Conservation (phyloP, 2,888 invertebrate species). For the Parthenolecanium corni region DNA sequence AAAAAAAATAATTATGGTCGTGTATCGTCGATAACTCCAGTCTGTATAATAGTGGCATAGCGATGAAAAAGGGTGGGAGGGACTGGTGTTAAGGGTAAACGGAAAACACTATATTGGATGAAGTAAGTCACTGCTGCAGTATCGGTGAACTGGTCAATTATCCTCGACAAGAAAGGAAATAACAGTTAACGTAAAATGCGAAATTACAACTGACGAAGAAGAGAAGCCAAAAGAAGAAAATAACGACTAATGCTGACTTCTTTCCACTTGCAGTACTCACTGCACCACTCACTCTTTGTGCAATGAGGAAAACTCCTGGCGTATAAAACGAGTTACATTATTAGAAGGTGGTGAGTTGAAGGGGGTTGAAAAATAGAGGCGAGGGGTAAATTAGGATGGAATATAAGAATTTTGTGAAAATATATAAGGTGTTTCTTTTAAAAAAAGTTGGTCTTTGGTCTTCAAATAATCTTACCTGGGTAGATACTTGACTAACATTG, state of each 20-base stretch:
- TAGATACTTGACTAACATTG: too few relatives aligned
- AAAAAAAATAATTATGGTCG: too few relatives aligned
- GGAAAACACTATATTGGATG: too few relatives aligned
- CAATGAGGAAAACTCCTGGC: constrained; percentile 21
- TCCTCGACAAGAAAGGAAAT: constrained; percentile 23
- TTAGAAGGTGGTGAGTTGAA: neutral
- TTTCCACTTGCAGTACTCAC: neutral
- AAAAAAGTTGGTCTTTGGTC: too few relatives aligned
- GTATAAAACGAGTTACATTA: constrained; percentile 24
- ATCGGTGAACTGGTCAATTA: constrained; percentile 24
- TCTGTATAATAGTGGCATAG: too few relatives aligned
- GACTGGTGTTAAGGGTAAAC: too few relatives aligned
- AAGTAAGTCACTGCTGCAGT: neutral
- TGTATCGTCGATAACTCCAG: too few relatives aligned
- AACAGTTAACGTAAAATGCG: constrained; percentile 28
- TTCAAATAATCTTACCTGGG: too few relatives aligned
- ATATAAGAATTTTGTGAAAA: neutral
- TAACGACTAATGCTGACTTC: neutral
- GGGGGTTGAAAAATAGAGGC: neutral
- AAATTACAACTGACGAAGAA: constrained; percentile 27
- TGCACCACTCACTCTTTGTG: neutral
- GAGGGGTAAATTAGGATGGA: neutral
- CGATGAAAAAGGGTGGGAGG: too few relatives aligned
- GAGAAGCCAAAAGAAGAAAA: constrained; percentile 12
- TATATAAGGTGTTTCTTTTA: neutral